These are phyloP conservation scores for Dyspetes luteomarginatus DNA, from an alignment of 2,888 invertebrate species.

Conservation along the genomic window DNA sequence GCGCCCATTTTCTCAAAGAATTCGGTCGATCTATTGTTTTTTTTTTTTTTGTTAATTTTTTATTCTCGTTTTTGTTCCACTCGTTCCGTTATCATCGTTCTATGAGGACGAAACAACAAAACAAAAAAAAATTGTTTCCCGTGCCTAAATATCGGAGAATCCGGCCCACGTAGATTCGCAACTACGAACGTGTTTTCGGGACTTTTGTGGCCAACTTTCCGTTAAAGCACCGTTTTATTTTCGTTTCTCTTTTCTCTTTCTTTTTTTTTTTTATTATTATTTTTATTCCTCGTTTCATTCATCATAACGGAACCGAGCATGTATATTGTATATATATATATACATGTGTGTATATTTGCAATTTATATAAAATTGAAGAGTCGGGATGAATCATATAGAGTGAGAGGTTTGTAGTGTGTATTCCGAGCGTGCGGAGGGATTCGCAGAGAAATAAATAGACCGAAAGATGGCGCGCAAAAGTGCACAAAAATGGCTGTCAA, in stretches of 20 bases:
- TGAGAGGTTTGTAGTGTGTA: background rate
- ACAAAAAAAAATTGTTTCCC: slow-evolving; percentile 51
- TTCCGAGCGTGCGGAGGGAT: background rate
- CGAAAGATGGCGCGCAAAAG: background rate
- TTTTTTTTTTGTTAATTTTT: slow-evolving; percentile 9
- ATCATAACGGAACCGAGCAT: slow-evolving; percentile 39
- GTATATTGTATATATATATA: slow-evolving; percentile 61
- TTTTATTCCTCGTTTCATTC: background rate
- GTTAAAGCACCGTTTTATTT: slow-evolving; percentile 3
- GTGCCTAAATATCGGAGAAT: background rate
- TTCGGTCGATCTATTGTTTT: too few relatives aligned
- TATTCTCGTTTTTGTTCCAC: background rate
- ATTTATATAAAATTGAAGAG: slow-evolving; percentile 27
- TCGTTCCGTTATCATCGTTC: background rate
- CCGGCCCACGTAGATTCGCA: background rate
- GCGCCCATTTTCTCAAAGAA: slow-evolving; percentile 14
- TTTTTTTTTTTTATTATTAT: slow-evolving; percentile 1
- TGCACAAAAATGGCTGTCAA: slow-evolving; percentile 53
- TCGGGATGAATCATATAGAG: slow-evolving; percentile 41
- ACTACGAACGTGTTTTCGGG: background rate
- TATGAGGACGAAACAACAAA: too few relatives aligned
- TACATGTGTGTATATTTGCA: slow-evolving; percentile 67
- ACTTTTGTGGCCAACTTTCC: slow-evolving; percentile 6
- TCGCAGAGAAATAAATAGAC: background rate
- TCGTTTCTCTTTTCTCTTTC: slow-evolving; percentile 35